Evolutionary conservation across 2,797 vertebrate species (phyloP).

Genomic region (Hydrocynus forskahlii): DNA sequence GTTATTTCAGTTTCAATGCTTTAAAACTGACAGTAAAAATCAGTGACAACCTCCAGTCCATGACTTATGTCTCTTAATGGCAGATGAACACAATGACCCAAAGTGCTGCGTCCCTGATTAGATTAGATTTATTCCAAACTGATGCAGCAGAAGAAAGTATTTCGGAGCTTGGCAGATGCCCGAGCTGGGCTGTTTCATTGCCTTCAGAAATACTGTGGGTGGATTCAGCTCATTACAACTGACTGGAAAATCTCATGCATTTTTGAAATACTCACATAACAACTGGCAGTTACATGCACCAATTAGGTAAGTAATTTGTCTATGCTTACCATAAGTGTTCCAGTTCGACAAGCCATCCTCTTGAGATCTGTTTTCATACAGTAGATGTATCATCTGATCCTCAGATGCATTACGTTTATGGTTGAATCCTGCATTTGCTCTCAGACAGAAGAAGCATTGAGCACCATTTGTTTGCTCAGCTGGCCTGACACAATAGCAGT

Average conservation of each 20-base stretch:
- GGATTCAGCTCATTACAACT: slow-evolving; percentile 55
- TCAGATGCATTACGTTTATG: neutral
- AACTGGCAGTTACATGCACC: neutral
- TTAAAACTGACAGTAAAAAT: slow-evolving; percentile 17
- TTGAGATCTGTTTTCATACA: neutral
- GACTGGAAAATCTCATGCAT: slow-evolving; percentile 51
- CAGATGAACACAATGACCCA: slow-evolving; percentile 47
- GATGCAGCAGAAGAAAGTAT: slow-evolving; percentile 64
- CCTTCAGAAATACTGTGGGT: slow-evolving; percentile 61
- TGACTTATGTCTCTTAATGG: slow-evolving; percentile 29
- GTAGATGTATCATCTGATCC: slow-evolving; percentile 1
- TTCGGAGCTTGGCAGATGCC: slow-evolving; percentile 55
- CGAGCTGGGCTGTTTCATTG: slow-evolving; percentile 57
- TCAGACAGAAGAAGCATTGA: slow-evolving; percentile 20
- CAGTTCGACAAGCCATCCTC: neutral
- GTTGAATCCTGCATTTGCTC: slow-evolving; percentile 4
- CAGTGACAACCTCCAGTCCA: slow-evolving; percentile 23
- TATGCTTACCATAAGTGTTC: neutral
- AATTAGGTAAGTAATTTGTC: neutral
- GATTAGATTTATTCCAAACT: slow-evolving; percentile 70
- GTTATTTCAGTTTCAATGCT: neutral
- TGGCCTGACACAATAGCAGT: slow-evolving; percentile 43
- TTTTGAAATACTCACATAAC: slow-evolving; percentile 51
- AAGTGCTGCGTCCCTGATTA: slow-evolving; percentile 67
- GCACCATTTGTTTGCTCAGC: slow-evolving; percentile 57